phyloP scores from a whole-genome alignment of 2,888 invertebrate species.

The Ptilodon capucinus region DNA sequence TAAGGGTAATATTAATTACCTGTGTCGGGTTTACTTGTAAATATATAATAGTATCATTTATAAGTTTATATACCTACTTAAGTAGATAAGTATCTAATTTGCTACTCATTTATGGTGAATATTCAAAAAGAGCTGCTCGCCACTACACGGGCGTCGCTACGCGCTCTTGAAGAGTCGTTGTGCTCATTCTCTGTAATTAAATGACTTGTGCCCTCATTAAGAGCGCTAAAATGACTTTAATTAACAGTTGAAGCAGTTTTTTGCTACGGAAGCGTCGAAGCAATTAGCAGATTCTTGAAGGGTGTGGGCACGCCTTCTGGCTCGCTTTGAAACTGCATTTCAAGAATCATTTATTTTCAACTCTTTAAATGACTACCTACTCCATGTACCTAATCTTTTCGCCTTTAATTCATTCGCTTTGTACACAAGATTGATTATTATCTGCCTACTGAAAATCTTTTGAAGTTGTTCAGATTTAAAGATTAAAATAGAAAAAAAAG shows the following conservation, averaged over 20 bases:
- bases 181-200: constrained; percentile 34
- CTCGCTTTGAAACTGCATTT: constrained; percentile 20
- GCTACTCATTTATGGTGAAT: not conserved
- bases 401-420: no score
- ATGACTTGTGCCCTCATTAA: constrained; percentile 39
- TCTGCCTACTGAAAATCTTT: no score
- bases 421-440: no score
- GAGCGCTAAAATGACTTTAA: constrained; percentile 51
- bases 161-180: constrained; percentile 6
- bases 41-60: no score
- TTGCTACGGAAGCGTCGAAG: constrained; percentile 37
- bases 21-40: no score
- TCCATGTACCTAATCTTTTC: no score
- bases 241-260: constrained; percentile 48
- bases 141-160: not conserved
- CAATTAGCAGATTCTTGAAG: constrained; percentile 45
- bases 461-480: no score
- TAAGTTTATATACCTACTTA: no score
- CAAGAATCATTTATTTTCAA: constrained; percentile 11
- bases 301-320: constrained; percentile 10
- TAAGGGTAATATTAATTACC: no score
- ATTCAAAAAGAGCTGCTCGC: not conserved
- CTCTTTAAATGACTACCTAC: constrained; percentile 4
- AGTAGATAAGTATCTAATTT: no score
- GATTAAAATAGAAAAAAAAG: no score